A percentile compares a stretch with the other conserved stretches of the same genome.
Conservation (phyloP, 2,797 vertebrate genomes). For the Acestrorhynchus altus region DNA sequence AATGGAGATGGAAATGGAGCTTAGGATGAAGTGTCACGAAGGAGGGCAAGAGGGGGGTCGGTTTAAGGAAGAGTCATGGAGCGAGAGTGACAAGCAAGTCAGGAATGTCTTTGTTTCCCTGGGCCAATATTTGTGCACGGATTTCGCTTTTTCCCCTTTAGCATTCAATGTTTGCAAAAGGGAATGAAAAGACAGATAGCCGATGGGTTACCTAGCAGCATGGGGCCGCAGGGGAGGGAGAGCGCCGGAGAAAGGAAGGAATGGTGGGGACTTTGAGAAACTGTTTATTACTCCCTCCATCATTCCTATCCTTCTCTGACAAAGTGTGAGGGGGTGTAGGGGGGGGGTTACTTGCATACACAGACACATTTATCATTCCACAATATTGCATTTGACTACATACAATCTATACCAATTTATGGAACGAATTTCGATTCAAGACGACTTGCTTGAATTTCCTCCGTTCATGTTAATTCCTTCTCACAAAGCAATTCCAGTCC, state of each 20-base stretch:
- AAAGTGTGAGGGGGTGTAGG: neutral
- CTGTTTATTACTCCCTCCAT: slow-evolving; percentile 17
- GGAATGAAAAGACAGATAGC: slow-evolving; percentile 74
- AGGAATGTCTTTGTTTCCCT: slow-evolving; percentile 80
- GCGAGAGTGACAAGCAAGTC: slow-evolving; percentile 73
- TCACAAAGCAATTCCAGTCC: neutral
- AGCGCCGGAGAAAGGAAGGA: slow-evolving; percentile 15
- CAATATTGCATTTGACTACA: neutral
- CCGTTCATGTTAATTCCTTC: slow-evolving; percentile 4
- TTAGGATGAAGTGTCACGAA: slow-evolving; percentile 26
- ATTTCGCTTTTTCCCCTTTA: slow-evolving; percentile 71
- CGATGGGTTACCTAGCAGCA: slow-evolving; percentile 77
- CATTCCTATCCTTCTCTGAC: slow-evolving; percentile 42
- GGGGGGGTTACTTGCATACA: neutral
- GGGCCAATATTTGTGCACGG: slow-evolving; percentile 80
- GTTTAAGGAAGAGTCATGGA: slow-evolving; percentile 63
- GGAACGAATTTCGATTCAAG: neutral
- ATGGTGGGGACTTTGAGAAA: slow-evolving; percentile 55
- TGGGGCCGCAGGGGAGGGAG: slow-evolving; percentile 27
- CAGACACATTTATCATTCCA: neutral
- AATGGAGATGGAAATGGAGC: neutral
- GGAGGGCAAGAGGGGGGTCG: slow-evolving; percentile 24
- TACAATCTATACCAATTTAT: too few relatives aligned
- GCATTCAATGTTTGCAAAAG: slow-evolving; percentile 74
- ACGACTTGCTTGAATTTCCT: slow-evolving; percentile 4